These are phyloP conservation scores for Cheilosia impressa DNA, from an alignment of 2,888 invertebrate genomes.

Conservation along the genomic window DNA sequence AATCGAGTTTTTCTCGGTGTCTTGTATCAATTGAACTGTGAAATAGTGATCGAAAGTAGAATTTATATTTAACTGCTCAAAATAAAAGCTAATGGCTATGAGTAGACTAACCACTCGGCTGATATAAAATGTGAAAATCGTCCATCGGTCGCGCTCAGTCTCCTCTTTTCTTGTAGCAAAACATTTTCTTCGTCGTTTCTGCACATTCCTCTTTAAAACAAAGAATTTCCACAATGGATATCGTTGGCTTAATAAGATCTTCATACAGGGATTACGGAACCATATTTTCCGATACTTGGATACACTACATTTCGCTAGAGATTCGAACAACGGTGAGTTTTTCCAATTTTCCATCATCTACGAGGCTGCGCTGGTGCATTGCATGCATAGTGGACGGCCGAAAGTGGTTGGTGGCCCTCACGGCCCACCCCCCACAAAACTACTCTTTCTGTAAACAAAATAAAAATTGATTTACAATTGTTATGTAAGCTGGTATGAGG, in stretches of 20 bases:
- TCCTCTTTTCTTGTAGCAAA: conserved; percentile 29
- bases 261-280: conserved; percentile 79
- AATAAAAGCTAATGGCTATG: conserved; percentile 19
- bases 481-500: conserved; percentile 68
- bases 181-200: conserved; percentile 36
- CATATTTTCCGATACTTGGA: conserved; percentile 83
- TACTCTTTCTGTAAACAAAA: conserved; percentile 46
- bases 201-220: conserved; percentile 47
- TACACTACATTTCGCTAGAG: conserved; percentile 85
- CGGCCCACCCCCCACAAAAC: conserved; percentile 44
- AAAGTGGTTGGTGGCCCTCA: conserved; percentile 28
- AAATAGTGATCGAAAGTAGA: conserved; percentile 42
- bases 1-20: conserved; percentile 44
- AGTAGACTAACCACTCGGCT: conserved; percentile 5
- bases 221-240: conserved; percentile 77
- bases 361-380: conserved; percentile 35
- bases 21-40: conserved; percentile 26
- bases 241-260: conserved; percentile 78
- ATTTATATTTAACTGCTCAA: conserved; percentile 28
- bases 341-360: conserved; percentile 13
- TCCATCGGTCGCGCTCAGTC: conserved; percentile 18
- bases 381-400: not conserved
- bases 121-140: conserved; percentile 61
- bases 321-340: conserved; percentile 85
- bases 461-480: conserved; percentile 51